Evolutionary conservation across 2,797 vertebrate species (phyloP).

Genomic region (Chaunax sp.): DNA sequence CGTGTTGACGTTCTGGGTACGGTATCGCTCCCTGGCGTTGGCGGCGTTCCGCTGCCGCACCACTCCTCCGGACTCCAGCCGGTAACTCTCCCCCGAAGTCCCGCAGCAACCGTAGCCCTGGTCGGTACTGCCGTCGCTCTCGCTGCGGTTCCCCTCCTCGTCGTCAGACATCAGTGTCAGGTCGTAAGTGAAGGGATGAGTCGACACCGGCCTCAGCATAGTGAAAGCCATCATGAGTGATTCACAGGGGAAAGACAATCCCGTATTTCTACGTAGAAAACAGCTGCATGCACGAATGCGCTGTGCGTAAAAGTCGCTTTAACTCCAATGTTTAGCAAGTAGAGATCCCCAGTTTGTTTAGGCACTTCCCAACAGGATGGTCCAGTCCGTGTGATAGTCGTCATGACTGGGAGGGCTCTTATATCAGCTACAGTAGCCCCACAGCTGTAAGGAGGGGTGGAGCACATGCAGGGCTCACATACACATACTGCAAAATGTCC

Average conservation of each 20-base stretch:
- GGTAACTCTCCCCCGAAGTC: constrained; percentile 64
- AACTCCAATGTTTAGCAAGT: constrained; percentile 5
- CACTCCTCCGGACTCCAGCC: constrained; percentile 70
- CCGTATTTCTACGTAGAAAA: background rate
- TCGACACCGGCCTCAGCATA: constrained; percentile 87
- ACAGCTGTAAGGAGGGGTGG: constrained; percentile 42
- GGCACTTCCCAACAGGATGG: constrained; percentile 41
- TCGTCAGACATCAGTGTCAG: constrained; percentile 84
- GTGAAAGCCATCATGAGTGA: constrained; percentile 84
- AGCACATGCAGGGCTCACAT: constrained; percentile 18
- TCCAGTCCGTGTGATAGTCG: constrained; percentile 21
- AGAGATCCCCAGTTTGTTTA: constrained; percentile 1
- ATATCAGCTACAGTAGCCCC: constrained; percentile 42
- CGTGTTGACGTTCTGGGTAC: constrained; percentile 92
- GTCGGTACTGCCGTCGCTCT: constrained; percentile 89
- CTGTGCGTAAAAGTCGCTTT: constrained; percentile 31
- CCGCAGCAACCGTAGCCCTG: constrained; percentile 87
- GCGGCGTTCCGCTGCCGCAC: constrained; percentile 89
- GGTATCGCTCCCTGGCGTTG: constrained; percentile 89
- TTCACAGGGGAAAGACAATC: background rate
- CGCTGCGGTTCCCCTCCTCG: constrained; percentile 85
- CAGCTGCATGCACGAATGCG: constrained; percentile 15
- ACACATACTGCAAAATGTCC: constrained; percentile 30
- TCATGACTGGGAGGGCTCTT: constrained; percentile 47
- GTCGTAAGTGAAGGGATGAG: constrained; percentile 86